Conservation (phyloP, 1,140 invertebrate genomes). For the Zeugodacus cucurbitae region DNA sequence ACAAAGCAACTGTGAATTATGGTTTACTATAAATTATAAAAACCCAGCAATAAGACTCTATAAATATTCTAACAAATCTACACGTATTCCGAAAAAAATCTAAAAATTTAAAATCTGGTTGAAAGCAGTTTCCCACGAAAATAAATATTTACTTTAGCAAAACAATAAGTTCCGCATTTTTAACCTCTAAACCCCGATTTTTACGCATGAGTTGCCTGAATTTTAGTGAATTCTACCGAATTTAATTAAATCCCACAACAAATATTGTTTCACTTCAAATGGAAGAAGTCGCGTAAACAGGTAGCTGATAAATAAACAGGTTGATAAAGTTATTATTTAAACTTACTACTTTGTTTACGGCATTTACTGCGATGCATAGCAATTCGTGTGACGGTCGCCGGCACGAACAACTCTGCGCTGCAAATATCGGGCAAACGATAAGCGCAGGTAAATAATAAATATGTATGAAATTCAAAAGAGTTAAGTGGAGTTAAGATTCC, state of each 20-base stretch:
- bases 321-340: slow-evolving; percentile 21
- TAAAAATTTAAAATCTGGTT: too few species aligned
- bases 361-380: not conserved
- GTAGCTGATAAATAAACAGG: slow-evolving; percentile 13
- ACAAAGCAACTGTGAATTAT: not conserved
- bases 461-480: not conserved
- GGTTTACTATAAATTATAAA: not conserved
- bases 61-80: not conserved
- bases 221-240: not conserved
- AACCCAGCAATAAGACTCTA: not conserved
- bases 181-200: not conserved
- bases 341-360: not conserved
- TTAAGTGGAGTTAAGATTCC: too few species aligned
- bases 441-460: not conserved
- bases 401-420: not conserved
- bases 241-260: slow-evolving; percentile 12
- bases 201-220: not conserved
- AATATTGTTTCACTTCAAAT: not conserved
- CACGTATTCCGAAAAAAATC: too few species aligned
- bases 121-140: not conserved
- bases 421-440: not conserved
- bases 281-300: not conserved
- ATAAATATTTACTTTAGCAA: not conserved
- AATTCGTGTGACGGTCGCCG: not conserved
- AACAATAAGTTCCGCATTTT: not conserved